A percentile compares a stretch with the other conserved stretches of the same genome.
These are phyloP conservation scores for Harpagifer antarcticus DNA, from an alignment of 2,797 vertebrate genomes.

Conservation along the genomic window DNA sequence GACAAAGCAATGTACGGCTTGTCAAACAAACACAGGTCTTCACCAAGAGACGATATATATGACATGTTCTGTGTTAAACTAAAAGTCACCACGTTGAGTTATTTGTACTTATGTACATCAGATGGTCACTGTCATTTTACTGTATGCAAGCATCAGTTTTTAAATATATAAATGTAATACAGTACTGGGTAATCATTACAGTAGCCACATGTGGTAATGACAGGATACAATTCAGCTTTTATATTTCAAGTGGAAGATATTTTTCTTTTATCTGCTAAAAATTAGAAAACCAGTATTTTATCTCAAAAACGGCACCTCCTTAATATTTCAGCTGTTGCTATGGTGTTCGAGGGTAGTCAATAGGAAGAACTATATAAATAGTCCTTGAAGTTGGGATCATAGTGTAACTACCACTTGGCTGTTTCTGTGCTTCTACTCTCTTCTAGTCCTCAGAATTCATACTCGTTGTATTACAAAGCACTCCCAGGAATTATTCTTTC, in stretches of 20 bases:
- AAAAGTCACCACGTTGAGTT: too few species aligned
- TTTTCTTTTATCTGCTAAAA: background rate
- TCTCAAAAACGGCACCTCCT: background rate
- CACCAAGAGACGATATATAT: too few species aligned
- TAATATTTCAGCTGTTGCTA: too few species aligned
- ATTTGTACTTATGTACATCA: too few species aligned
- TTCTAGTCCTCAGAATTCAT: slow-evolving; percentile 25
- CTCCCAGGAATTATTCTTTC: slow-evolving; percentile 42
- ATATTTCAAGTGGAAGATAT: background rate
- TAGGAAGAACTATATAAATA: background rate
- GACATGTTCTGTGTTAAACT: too few species aligned
- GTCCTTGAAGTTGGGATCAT: slow-evolving; percentile 18
- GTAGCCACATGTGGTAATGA: background rate
- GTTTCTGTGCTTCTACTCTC: background rate
- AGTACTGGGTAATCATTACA: too few species aligned
- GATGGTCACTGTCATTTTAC: too few species aligned
- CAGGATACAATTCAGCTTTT: background rate
- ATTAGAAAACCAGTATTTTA: background rate
- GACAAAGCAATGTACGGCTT: too few species aligned
- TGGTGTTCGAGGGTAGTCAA: slow-evolving; percentile 3
- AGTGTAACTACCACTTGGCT: slow-evolving; percentile 27
- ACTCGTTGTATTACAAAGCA: slow-evolving; percentile 43
- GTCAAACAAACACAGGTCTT: too few species aligned
- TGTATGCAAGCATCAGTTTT: background rate
- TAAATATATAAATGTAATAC: background rate